phyloP scores from a whole-genome alignment of 2,888 invertebrate species.

The Andrena marginata region DNA sequence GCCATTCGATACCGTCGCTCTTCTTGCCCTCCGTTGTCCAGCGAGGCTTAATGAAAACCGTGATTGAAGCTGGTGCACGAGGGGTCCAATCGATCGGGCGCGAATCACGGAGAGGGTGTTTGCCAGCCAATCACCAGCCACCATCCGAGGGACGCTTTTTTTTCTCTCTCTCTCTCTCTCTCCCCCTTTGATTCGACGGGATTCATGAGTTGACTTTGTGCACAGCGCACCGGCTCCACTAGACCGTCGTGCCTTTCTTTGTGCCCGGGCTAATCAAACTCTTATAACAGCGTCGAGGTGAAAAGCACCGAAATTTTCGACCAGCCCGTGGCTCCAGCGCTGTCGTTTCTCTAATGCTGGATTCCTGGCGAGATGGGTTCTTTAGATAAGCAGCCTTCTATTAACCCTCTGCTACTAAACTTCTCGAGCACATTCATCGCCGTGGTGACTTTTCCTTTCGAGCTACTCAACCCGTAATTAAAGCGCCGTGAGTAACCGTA shows the following conservation, averaged over 20 bases:
- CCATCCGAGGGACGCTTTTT: constrained; percentile 64
- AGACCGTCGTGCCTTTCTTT: constrained; percentile 21
- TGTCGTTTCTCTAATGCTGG: background rate
- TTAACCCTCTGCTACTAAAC: no score
- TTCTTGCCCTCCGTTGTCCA: constrained; percentile 58
- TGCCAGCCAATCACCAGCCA: constrained; percentile 76
- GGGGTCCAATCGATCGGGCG: constrained; percentile 74
- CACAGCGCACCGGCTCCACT: constrained; percentile 40
- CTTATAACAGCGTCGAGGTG: constrained; percentile 22
- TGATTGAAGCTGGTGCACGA: constrained; percentile 77
- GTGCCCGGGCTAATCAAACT: constrained; percentile 40
- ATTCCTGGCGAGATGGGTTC: background rate
- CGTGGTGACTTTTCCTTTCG: no score
- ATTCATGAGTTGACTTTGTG: constrained; percentile 71
- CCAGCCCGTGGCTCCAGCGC: background rate
- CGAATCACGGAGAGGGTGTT: constrained; percentile 75
- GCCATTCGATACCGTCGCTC: constrained; percentile 49
- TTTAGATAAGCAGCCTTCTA: no score
- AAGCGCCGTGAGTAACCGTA: no score
- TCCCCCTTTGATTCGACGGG: constrained; percentile 64
- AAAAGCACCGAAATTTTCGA: constrained; percentile 13
- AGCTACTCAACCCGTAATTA: no score
- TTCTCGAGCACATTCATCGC: no score
- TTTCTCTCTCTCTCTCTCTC: constrained; percentile 27
- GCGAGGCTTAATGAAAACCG: constrained; percentile 79